A percentile compares a stretch with the other conserved stretches of the same genome.
These are phyloP conservation scores for Upupa epops DNA, from an alignment of 2,113 vertebrate genomes.

Conservation along the genomic window DNA sequence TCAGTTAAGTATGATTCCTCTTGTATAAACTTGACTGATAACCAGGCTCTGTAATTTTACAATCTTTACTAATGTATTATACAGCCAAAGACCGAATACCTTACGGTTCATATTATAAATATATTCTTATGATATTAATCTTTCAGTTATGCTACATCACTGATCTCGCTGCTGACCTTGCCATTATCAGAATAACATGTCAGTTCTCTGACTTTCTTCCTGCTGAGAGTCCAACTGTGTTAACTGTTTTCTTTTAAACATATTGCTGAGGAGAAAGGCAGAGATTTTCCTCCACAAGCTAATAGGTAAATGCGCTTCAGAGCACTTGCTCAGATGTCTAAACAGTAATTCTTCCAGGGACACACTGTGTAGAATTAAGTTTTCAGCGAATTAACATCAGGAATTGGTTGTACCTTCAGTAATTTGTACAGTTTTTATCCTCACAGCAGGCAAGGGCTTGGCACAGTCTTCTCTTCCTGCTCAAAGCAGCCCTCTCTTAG, in stretches of 20 bases:
- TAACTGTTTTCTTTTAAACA: not conserved
- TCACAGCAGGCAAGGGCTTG: not conserved
- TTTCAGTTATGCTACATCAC: not conserved
- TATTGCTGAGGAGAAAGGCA: not conserved
- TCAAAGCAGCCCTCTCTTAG: not conserved
- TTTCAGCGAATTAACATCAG: not conserved
- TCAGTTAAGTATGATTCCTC: not conserved
- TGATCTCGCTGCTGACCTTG: not conserved
- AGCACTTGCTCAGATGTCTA: not conserved
- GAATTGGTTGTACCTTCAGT: not conserved
- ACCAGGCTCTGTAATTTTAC: not conserved
- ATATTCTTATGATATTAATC: not conserved
- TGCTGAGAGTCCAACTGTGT: slow-evolving; percentile 7
- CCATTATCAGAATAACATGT: not conserved
- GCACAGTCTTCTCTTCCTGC: not conserved
- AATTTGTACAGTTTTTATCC: not conserved
- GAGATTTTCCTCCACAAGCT: not conserved
- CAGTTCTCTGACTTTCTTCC: not conserved
- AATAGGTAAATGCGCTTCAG: not conserved
- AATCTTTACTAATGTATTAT: slow-evolving; percentile 7
- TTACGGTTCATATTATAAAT: not conserved
- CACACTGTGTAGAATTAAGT: not conserved
- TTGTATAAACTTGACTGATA: not conserved
- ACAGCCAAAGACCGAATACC: not conserved
- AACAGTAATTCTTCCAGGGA: not conserved